phyloP scores from a whole-genome alignment of 2,888 invertebrate species.

The Gari tellinella region DNA sequence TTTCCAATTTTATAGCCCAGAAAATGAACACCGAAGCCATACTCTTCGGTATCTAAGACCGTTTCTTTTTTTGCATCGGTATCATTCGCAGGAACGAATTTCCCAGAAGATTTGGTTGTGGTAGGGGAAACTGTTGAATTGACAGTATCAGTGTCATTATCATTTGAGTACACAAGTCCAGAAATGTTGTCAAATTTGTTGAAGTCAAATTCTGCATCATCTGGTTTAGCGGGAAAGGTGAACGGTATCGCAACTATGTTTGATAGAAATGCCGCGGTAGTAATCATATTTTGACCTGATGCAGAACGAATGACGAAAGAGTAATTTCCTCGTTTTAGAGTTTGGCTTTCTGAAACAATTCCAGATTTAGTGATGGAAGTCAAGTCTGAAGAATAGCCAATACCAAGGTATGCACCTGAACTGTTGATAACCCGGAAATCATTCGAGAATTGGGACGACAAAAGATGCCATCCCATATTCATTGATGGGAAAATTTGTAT shows the following conservation, averaged over 20 bases:
- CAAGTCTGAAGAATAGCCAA: conserved; percentile 46
- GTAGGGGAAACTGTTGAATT: conserved; percentile 13
- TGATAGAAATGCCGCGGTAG: conserved; percentile 36
- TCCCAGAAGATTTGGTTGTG: conserved; percentile 2
- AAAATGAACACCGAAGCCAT: conserved; percentile 50
- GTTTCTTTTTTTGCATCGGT: conserved; percentile 13
- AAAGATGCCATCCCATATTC: conserved; percentile 3
- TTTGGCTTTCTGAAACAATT: conserved; percentile 14
- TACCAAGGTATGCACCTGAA: conserved; percentile 47
- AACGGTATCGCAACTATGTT: conserved; percentile 36
- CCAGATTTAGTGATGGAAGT: conserved; percentile 35
- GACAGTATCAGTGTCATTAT: conserved; percentile 16
- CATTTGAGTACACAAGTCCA: conserved; percentile 14
- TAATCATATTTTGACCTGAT: conserved; percentile 30
- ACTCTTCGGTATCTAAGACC: conserved; percentile 31
- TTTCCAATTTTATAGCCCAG: conserved; percentile 44
- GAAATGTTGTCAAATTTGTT: conserved; percentile 41
- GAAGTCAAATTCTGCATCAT: conserved; percentile 34
- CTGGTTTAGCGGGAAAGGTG: conserved; percentile 34
- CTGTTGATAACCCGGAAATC: conserved; percentile 29
- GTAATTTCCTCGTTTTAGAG: conserved; percentile 37
- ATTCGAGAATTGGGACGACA: conserved; percentile 22
- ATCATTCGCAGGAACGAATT: conserved; percentile 12
- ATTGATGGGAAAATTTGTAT: conserved; percentile 19
- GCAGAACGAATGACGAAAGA: conserved; percentile 27